Percentiles rank a stretch among this genome's conserved stretches.
phyloP scores from a whole-genome alignment of 2,888 invertebrate genomes.

The Syrphus vitripennis region DNA sequence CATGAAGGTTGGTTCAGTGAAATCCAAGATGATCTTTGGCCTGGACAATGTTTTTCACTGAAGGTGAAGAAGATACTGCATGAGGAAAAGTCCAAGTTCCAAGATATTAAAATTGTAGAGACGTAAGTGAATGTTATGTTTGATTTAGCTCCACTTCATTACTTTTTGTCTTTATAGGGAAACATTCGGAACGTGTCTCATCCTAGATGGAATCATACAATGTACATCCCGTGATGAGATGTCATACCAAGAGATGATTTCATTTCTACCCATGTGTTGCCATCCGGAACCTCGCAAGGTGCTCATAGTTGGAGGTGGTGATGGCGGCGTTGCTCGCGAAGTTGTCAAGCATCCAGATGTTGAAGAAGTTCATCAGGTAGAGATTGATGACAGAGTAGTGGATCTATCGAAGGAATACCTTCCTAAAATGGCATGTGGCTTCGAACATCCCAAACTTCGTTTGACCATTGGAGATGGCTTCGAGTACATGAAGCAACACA shows the following conservation, averaged over 20 bases:
- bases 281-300: slow-evolving; percentile 96
- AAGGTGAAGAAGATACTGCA: slow-evolving; percentile 91
- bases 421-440: slow-evolving; percentile 95
- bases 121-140: slow-evolving; percentile 85
- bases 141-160: neutral
- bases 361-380: slow-evolving; percentile 93
- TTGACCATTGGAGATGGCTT: slow-evolving; percentile 96
- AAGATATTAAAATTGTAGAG: slow-evolving; percentile 91
- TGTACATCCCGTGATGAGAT: slow-evolving; percentile 98
- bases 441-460: slow-evolving; percentile 90
- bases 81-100: slow-evolving; percentile 90
- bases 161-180: slow-evolving; percentile 73
- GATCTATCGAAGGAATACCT: slow-evolving; percentile 93
- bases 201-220: slow-evolving; percentile 98
- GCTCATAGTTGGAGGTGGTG: slow-evolving; percentile 98
- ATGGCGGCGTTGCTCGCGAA: slow-evolving; percentile 98
- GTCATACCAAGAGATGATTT: slow-evolving; percentile 99
- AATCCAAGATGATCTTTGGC: slow-evolving; percentile 93
- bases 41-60: slow-evolving; percentile 93
- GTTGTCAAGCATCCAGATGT: slow-evolving; percentile 96
- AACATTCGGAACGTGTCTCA: slow-evolving; percentile 90
- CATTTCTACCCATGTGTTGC: slow-evolving; percentile 94
- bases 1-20: slow-evolving; percentile 96
- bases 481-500: slow-evolving; percentile 94
- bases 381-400: slow-evolving; percentile 96